Conservation (phyloP, 2,888 invertebrate genomes). For the Tanypteryx hageni region DNA sequence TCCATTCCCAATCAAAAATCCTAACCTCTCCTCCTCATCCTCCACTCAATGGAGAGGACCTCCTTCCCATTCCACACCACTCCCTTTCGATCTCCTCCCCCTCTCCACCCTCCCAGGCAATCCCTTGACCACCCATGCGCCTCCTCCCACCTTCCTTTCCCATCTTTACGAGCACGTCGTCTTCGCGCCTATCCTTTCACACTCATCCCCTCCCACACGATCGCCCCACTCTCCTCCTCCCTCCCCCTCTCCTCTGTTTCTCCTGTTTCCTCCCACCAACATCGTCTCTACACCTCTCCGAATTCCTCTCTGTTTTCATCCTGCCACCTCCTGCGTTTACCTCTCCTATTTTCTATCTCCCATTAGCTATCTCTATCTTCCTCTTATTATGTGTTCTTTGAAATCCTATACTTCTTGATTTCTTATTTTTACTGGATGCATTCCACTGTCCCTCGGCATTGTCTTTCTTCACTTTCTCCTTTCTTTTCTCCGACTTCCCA, state of each 20-base stretch:
- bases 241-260: background rate
- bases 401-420: background rate
- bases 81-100: background rate
- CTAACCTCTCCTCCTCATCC: background rate
- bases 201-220: slow-evolving; percentile 3
- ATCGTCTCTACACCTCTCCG: too few relatives aligned
- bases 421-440: background rate
- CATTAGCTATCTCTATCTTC: too few relatives aligned
- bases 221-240: background rate
- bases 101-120: background rate
- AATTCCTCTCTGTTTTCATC: too few relatives aligned
- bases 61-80: background rate
- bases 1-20: background rate
- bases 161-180: slow-evolving; percentile 7
- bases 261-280: too few relatives aligned
- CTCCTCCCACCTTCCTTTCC: background rate
- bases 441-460: background rate
- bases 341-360: too few relatives aligned
- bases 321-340: too few relatives aligned
- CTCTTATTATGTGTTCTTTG: background rate
- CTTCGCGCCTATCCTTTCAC: slow-evolving; percentile 24
- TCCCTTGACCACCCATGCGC: background rate
- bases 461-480: background rate
- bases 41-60: background rate
- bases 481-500: background rate